Evolutionary conservation across 2,113 vertebrate genomes (phyloP).

Genomic region (Prunella himalayana): DNA sequence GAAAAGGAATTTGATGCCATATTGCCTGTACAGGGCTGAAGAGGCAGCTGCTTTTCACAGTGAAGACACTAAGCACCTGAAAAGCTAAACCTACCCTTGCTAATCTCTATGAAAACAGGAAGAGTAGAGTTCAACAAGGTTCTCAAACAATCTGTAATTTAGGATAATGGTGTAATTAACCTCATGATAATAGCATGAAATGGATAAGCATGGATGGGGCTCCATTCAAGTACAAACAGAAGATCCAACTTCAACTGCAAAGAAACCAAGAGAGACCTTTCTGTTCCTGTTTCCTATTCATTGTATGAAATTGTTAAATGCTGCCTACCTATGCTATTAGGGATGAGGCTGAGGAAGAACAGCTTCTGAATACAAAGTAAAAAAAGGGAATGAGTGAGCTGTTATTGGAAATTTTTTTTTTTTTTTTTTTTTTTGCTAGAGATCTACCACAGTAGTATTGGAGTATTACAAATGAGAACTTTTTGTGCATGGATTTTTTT

Average conservation of each 20-base stretch:
- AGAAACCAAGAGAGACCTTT: neutral
- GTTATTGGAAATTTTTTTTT: neutral
- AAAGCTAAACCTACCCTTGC: neutral
- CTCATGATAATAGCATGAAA: neutral
- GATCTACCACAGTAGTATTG: neutral
- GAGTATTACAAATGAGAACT: neutral
- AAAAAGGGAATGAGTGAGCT: neutral
- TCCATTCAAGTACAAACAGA: neutral
- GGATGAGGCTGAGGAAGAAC: neutral
- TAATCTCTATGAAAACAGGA: neutral
- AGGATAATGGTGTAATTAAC: neutral
- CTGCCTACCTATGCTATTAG: neutral
- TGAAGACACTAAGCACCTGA: neutral
- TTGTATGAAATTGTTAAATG: neutral
- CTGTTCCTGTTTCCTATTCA: neutral
- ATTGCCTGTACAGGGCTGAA: neutral
- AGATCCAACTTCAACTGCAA: neutral
- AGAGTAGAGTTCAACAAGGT: neutral
- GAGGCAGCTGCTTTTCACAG: neutral
- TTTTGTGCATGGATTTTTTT: neutral
- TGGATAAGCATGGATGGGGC: neutral
- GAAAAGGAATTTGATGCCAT: neutral
- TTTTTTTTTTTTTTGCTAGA: neutral
- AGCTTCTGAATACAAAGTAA: neutral
- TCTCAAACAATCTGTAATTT: neutral